A percentile compares a stretch with the other conserved stretches of the same genome.
Evolutionary conservation across 2,113 vertebrate species (phyloP).

Genomic region (Centropus unirufus): DNA sequence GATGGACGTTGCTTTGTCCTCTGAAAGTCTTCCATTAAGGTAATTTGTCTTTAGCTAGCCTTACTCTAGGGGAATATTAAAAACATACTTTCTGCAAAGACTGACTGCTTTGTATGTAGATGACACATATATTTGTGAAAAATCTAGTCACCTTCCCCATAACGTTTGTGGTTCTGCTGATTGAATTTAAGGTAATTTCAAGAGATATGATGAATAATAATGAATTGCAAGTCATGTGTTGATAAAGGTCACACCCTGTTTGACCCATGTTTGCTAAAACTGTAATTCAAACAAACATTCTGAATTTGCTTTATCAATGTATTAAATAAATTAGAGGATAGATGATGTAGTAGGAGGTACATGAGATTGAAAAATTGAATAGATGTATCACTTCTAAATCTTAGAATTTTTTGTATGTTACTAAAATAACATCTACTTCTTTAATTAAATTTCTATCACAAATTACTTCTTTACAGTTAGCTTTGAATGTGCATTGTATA

Average conservation of each 20-base stretch:
- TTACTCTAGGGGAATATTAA: constrained; percentile 9
- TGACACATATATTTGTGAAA: neutral
- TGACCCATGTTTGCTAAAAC: neutral
- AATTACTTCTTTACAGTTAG: neutral
- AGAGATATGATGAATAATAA: neutral
- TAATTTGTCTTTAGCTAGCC: neutral
- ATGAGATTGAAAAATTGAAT: neutral
- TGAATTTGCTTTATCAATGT: neutral
- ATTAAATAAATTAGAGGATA: neutral
- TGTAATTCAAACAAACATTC: neutral
- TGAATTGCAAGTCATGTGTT: neutral
- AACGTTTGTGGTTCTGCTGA: neutral
- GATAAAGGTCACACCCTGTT: neutral
- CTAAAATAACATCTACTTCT: neutral
- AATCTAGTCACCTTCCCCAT: neutral
- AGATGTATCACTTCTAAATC: neutral
- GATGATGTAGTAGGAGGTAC: neutral
- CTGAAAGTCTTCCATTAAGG: constrained; percentile 15
- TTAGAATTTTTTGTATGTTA: neutral
- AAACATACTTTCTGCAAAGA: neutral
- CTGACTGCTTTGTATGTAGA: neutral
- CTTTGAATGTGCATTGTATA: neutral
- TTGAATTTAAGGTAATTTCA: neutral
- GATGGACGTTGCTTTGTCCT: neutral
- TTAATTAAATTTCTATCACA: neutral